Evolutionary conservation across 1,140 invertebrate species (phyloP), one percentile per base, ranked within the genome.

Genomic region (Drosophila saltans): DNA sequence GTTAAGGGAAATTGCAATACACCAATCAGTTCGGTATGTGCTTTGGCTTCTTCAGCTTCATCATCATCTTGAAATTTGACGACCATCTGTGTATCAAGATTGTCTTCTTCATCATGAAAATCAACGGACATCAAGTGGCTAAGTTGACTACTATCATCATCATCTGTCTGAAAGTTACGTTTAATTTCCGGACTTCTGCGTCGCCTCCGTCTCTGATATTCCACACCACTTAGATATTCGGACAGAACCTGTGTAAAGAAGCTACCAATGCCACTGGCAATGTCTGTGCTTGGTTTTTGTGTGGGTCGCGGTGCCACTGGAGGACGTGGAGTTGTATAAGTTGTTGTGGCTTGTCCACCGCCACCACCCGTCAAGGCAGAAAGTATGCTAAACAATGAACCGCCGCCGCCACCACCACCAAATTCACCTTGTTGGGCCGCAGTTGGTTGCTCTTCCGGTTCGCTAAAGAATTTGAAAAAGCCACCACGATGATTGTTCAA

Each of bases 401-500:
- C 70, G 0, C 83, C 7, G 45, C 9, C 24, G 16, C 45, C 45
- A 8, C 45, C 68, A 11, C 77, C 68, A 16, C 77, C 74, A 3
- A 68, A 60, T 24, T 81, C 78, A 10, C 73, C 69, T 60, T 72
- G 77, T 26, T 74, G 72, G 0, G 58, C 39, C 4, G 71, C 58
- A 58, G 65, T 36, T 3, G 77, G 63, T 39, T 72, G 88, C 28
- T 92, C 90, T 65, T 92, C 91, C 62, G 91, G 84, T 28, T 94
- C 93, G 66, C 94, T 95, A 84, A 97, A 97, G 80, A 96, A 96
- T 64, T 96, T 94, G 89, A 97, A 97, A 90, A 97, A 96, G 8
- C 96, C 97, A 45, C 97, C 96, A 66, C 97, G 96, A 86, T 97
- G 94, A 92, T 97, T 97, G 92, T 97, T 97, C 56, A 97, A 93